Base-by-base conservation (phyloP, 2,888 invertebrate genomes). In the Pherbina coryleti region DNA sequence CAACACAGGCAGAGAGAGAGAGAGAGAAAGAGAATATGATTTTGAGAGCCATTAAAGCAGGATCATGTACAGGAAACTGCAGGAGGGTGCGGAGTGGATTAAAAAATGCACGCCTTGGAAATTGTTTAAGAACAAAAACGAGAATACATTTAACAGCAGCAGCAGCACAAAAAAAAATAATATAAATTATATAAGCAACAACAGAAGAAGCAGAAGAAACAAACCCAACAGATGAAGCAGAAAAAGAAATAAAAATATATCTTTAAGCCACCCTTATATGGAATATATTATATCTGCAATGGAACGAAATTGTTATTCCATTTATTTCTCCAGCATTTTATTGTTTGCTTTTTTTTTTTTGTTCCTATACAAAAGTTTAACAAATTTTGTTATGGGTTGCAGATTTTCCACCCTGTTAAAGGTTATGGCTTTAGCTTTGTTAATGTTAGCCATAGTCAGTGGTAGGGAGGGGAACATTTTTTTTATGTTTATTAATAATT, bases 41-140 rank as follows among this genome's bases (percentile, higher is more conserved):
- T 19, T 19, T 25, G 28, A 66, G 64, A 66, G 34, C 17, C n/a
- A 37, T 66, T 8, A 19, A 34, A 44, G 5, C 28, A 51, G 51
- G 51, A 69, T 69, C 49, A 14, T 69, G 49, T 51, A 69, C 69
- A 49, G 51, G 69, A 51, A 51, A 22, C 28, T 44, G 28, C 25
- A 22, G 28, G 28, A 51, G 69, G 51, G 17, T 51, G n/a, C 22
- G 14, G 69, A 9, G 22, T n/a, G 49, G 25, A 49, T 51, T 31
- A 14, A 60, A 17, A 60, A 51, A 69, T 55, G 55, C 25, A 53
- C 19, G 71, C 55, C 34, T 62, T 73, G 73, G 62, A 62, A 62
- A 51, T 73, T 49, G 62, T 34, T 71, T 25, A 76, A 25, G 51
- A 71, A 55, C 11, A 75, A 67, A 75, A 73, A 51, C 31, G 25